Evolutionary conservation across 2,797 vertebrate species (phyloP).

Genomic region (Balearica regulorum): DNA sequence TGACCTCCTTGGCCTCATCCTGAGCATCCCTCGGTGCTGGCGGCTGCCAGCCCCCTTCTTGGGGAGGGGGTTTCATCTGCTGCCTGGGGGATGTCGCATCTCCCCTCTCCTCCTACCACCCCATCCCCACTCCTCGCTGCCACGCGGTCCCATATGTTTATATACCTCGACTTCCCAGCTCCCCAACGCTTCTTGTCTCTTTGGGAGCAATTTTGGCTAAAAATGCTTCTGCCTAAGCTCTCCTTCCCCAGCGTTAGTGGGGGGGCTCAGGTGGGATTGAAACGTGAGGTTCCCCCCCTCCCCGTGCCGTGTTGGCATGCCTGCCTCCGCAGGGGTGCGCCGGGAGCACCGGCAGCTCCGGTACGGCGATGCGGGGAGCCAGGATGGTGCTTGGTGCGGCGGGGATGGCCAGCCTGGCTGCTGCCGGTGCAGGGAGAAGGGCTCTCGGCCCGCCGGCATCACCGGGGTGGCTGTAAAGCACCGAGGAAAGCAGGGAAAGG

Average conservation of each 20-base stretch:
- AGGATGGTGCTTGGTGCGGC: fast-evolving
- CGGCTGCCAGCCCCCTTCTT: not conserved
- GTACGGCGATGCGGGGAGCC: fast-evolving
- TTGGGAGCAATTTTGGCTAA: not conserved
- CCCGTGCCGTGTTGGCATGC: fast-evolving
- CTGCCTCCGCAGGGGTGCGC: fast-evolving
- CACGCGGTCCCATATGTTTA: fast-evolving
- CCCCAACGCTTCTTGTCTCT: not conserved
- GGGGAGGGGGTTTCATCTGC: not conserved
- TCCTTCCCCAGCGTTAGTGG: fast-evolving
- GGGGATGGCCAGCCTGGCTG: not conserved
- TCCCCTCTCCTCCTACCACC: not conserved
- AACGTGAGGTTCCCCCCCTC: not conserved
- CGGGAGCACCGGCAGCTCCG: not conserved
- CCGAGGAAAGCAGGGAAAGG: not conserved
- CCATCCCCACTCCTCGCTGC: fast-evolving
- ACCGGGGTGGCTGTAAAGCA: not conserved
- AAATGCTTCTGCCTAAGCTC: not conserved
- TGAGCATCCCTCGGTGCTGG: not conserved
- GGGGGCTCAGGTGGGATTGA: not conserved
- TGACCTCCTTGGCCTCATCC: not conserved
- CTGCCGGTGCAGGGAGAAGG: not conserved
- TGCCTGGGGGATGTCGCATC: not conserved
- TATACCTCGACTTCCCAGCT: not conserved
- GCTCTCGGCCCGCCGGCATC: not conserved